These are phyloP conservation scores for Hypselothyrea guttata DNA, from an alignment of 2,888 invertebrate species.

Conservation along the genomic window DNA sequence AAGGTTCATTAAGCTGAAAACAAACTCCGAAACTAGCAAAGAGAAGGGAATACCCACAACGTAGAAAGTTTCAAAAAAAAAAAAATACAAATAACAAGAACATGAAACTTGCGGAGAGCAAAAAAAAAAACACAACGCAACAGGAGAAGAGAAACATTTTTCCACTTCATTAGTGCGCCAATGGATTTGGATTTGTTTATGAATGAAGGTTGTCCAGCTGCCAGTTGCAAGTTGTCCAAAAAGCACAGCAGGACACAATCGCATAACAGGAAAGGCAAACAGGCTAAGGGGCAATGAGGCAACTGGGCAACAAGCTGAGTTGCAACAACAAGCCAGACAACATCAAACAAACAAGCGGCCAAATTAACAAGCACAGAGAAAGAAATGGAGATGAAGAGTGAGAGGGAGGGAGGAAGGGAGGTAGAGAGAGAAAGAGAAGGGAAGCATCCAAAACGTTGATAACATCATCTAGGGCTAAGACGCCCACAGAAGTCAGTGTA, in stretches of 20 bases:
- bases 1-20: constrained; percentile 63
- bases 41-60: constrained; percentile 47
- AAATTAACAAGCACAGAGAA: constrained; percentile 35
- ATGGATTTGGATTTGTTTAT: constrained; percentile 61
- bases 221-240: constrained; percentile 9
- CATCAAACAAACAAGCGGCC: constrained; percentile 53
- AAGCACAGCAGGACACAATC: constrained; percentile 66
- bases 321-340: constrained; percentile 24
- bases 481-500: constrained; percentile 31
- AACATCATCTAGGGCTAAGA: constrained; percentile 38
- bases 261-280: constrained; percentile 55
- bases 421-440: no score
- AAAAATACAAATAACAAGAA: no score
- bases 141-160: constrained; percentile 18
- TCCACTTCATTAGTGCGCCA: constrained; percentile 49
- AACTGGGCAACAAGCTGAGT: constrained; percentile 20
- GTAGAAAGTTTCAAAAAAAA: constrained; percentile 47
- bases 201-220: constrained; percentile 50
- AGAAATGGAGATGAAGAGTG: no score
- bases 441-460: constrained; percentile 31
- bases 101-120: constrained; percentile 2
- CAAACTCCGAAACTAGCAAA: constrained; percentile 38
- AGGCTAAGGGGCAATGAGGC: neutral
- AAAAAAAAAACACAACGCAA: neutral
- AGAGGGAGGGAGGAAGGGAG: no score